Base-by-base conservation (phyloP, 2,113 vertebrate species). In the Antennarius striatus region DNA sequence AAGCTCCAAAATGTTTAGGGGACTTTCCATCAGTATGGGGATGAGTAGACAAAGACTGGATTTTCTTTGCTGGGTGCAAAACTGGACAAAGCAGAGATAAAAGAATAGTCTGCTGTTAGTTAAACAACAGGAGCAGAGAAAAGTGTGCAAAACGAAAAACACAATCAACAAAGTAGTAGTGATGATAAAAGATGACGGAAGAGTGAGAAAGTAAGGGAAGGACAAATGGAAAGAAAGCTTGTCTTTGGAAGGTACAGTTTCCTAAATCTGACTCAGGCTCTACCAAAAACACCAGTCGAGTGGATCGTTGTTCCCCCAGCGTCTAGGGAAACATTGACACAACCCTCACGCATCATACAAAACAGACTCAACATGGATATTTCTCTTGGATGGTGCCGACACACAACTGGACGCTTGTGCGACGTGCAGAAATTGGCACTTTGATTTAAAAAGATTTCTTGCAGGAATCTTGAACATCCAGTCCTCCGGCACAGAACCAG, bases 221-320 rank as follows among this genome's bases (percentile, higher is more conserved):
- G 49, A 22, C 46, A 39, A 15, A 2, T 29, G 50, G 51, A 36
- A 42, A 1, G 66, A 58, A 54, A 61, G 14, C 46, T 7, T 30
- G 46, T 51, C 43, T 55, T 79, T 4, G 32, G 65, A 56, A 79
- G 63, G 64, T 83, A 56, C 52, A 48, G 66, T 82, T 71, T 76
- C 78, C 56, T 28, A 29, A 61, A 58, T 76, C 84, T 90, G 86
- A 86, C 87, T 88, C 84, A 85, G 77, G 79, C 67, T 87, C 86
- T 87, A 81, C 84, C 84, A 79, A 68, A 48, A 73, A 51, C 58
- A 6, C 50, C 62, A 73, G 16, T 28, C 2, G 10, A 74, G 39
- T 49, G 53, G 67, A 73, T 73, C 59, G 4, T 40, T 39, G 62
- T 77, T 73, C 74, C 72, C 42, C 47, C 42, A 55, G 55, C 6